A percentile compares a stretch with the other conserved stretches of the same genome.
These are phyloP conservation scores for Caradrina kadenii DNA, from an alignment of 2,888 invertebrate genomes.

Conservation along the genomic window DNA sequence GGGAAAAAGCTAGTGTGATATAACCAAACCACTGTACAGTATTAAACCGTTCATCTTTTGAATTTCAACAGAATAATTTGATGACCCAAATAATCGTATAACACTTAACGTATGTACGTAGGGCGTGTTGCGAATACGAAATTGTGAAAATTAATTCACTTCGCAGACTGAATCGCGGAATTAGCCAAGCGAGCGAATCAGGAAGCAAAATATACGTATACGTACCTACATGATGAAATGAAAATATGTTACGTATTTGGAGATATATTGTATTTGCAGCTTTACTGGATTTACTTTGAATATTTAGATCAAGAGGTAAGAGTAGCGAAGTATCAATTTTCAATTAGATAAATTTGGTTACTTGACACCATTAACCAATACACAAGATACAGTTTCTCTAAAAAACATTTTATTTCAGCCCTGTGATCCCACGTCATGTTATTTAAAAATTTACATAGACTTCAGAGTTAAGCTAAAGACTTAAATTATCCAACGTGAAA, in stretches of 20 bases:
- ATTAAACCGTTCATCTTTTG: slow-evolving; percentile 47
- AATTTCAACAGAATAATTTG: slow-evolving; percentile 56
- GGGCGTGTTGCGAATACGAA: slow-evolving; percentile 52
- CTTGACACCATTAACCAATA: too few relatives aligned
- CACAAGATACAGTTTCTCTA: too few relatives aligned
- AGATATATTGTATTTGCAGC: slow-evolving; percentile 7
- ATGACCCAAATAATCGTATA: slow-evolving; percentile 59
- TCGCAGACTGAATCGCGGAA: slow-evolving; percentile 56
- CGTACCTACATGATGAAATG: slow-evolving; percentile 31
- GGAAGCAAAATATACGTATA: slow-evolving; percentile 39
- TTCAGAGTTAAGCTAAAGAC: too few relatives aligned
- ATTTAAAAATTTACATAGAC: too few relatives aligned
- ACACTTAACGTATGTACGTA: slow-evolving; percentile 58
- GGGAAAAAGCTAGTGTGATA: neutral
- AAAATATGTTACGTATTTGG: slow-evolving; percentile 52
- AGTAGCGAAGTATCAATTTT: too few relatives aligned
- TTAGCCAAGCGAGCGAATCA: slow-evolving; percentile 53
- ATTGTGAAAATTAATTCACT: slow-evolving; percentile 63
- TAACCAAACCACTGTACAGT: slow-evolving; percentile 29
- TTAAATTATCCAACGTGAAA: too few relatives aligned
- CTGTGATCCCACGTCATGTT: too few relatives aligned
- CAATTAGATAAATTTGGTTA: too few relatives aligned
- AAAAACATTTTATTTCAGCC: too few relatives aligned
- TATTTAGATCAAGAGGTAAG: slow-evolving; percentile 16
- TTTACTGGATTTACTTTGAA: slow-evolving; percentile 3